Percentiles rank a stretch among this genome's conserved stretches.
These are phyloP conservation scores for Drosophila buzzatii DNA, from an alignment of 2,888 invertebrate species.

Conservation along the genomic window DNA sequence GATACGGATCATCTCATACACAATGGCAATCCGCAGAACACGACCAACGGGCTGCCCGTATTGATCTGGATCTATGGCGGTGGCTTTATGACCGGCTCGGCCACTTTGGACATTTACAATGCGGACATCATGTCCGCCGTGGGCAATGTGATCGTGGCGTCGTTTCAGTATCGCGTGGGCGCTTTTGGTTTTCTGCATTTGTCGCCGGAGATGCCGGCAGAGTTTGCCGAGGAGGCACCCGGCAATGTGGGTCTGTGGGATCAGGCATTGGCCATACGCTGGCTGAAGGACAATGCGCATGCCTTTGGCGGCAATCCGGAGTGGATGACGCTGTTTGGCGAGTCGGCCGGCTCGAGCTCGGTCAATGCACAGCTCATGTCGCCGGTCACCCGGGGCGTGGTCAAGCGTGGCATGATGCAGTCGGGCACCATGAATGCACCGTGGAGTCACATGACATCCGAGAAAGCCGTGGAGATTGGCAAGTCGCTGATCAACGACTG, in stretches of 20 bases:
- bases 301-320: conserved; percentile 97
- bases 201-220: conserved; percentile 84
- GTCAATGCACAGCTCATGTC: conserved; percentile 94
- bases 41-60: conserved; percentile 88
- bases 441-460: conserved; percentile 97
- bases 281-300: conserved; percentile 96
- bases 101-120: conserved; percentile 97
- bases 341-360: conserved; percentile 97
- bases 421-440: conserved; percentile 97
- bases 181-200: conserved; percentile 97
- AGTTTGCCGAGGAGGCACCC: conserved; percentile 85
- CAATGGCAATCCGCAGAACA: conserved; percentile 83
- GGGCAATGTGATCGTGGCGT: conserved; percentile 96
- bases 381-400: conserved; percentile 93
- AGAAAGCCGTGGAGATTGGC: conserved; percentile 93
- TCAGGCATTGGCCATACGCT: conserved; percentile 96
- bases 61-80: conserved; percentile 98
- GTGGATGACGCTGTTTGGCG: conserved; percentile 96
- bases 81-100: conserved; percentile 96
- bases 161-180: conserved; percentile 97
- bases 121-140: conserved; percentile 95
- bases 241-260: conserved; percentile 97
- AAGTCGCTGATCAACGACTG: conserved; percentile 93
- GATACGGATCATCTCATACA: conserved; percentile 83
- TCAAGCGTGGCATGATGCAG: conserved; percentile 95